Evolutionary conservation across 1,140 invertebrate genomes (phyloP), one percentile per base, ranked within the genome.

Genomic region (Sarcophaga peregrina): DNA sequence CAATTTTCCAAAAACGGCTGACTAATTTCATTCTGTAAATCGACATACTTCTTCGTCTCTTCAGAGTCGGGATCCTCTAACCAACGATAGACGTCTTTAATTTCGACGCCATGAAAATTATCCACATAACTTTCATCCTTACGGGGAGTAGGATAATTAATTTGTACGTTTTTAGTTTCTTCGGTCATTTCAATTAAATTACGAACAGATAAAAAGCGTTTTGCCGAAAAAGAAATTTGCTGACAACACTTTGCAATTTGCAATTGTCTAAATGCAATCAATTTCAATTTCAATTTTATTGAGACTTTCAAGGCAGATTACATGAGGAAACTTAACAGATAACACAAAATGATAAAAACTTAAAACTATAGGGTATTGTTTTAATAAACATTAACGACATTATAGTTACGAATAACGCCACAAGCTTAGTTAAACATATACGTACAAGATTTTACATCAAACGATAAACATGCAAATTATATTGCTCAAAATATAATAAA

Each of bases 81-180:
- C 97, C 97, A 99, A 74, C 98, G 94, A 90, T 99, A 99, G 0
- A 97, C 96, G 92, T 99, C 98, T 84, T 90, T 83, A 83, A 99
- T 93, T 93, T 97, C 93, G 58, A 92, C 92, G 58, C 96, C 97
- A 92, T 97, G 95, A 90, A 95, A 96, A 87, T 95, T 93, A 84
- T 98, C 97, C 50, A 94, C 90, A 74, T 96, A 92, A 80, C 92
- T 91, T 84, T 96, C 95, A 91, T 98, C 96, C 85, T 96, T 93
- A 82, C 94, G 91, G 74, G 93, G 94, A 83, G 92, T 90, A 3
- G 97, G 97, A 91, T 98, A 98, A 15, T 84, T 58, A 78, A 86
- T 86, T 72, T 82, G 84, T 73, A 80, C 5, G 62, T 8, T 13
- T 9, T n/a, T 20, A 17, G 17, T 68, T 68, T 68, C 62, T 20